Percentiles rank a stretch among this genome's conserved stretches.
phyloP scores from a whole-genome alignment of 1,140 invertebrate species.

The Drosophila fuyamai region DNA sequence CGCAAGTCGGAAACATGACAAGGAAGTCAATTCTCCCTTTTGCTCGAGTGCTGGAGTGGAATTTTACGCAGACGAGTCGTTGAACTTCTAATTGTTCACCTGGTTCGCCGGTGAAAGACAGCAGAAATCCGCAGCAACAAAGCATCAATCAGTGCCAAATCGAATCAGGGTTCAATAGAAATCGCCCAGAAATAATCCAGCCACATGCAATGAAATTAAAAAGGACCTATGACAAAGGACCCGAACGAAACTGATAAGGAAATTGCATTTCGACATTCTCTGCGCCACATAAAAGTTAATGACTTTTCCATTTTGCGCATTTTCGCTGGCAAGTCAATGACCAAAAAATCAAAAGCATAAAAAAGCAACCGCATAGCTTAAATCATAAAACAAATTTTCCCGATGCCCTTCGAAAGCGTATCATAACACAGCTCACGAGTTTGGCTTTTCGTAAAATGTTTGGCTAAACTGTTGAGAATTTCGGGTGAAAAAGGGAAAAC shows the following conservation, averaged over 20 bases:
- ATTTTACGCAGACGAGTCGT: constrained; percentile 14
- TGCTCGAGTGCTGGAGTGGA: constrained; percentile 11
- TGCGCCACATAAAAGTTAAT: constrained; percentile 61
- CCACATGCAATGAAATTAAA: constrained; percentile 15
- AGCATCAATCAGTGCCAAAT: constrained; percentile 60
- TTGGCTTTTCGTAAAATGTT: background rate
- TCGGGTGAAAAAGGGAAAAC: too few relatives aligned
- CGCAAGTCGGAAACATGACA: constrained; percentile 27
- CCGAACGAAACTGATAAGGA: constrained; percentile 57
- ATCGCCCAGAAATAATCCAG: constrained; percentile 11
- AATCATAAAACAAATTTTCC: constrained; percentile 67
- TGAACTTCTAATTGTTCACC: constrained; percentile 36
- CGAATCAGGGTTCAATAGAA: constrained; percentile 57
- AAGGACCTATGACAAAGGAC: constrained; percentile 12
- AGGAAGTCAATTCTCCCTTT: constrained; percentile 41
- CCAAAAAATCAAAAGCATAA: constrained; percentile 61
- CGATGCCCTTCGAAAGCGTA: constrained; percentile 23
- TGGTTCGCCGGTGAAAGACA: background rate
- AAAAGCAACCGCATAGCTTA: constrained; percentile 44
- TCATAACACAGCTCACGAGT: background rate
- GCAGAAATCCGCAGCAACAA: constrained; percentile 11
- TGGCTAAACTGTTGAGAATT: background rate
- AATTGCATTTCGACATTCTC: constrained; percentile 60
- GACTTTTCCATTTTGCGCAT: constrained; percentile 62
- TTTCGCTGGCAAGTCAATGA: constrained; percentile 61